These are phyloP conservation scores for Heliconius nattereri DNA, from an alignment of 1,140 invertebrate genomes.

Conservation along the genomic window DNA sequence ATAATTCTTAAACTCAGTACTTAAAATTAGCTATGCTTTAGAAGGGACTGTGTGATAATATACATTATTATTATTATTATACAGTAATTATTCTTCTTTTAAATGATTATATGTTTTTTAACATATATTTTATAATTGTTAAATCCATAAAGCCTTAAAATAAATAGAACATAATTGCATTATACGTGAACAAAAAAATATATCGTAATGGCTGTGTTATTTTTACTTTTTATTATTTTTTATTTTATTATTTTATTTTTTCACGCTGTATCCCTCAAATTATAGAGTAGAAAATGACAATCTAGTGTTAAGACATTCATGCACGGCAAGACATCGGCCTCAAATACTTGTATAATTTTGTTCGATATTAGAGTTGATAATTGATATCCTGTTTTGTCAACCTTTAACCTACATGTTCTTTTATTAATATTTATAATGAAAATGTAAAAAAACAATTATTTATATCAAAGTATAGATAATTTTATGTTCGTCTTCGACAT, in stretches of 20 bases:
- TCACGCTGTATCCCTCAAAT: too few species aligned
- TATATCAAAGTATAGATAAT: background rate
- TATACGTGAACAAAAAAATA: too few species aligned
- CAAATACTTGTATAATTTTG: too few species aligned
- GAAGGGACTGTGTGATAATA: background rate
- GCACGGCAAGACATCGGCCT: too few species aligned
- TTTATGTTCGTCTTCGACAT: background rate
- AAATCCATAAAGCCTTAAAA: too few species aligned
- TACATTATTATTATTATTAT: background rate
- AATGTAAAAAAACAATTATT: background rate
- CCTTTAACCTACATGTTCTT: background rate
- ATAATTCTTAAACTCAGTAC: conserved; percentile 11
- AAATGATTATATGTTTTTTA: background rate
- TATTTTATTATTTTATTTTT: too few species aligned
- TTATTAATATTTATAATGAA: background rate
- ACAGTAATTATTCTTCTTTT: background rate
- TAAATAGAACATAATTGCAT: too few species aligned
- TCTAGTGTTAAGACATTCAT: too few species aligned
- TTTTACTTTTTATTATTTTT: too few species aligned
- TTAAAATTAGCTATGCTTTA: background rate
- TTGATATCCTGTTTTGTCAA: background rate
- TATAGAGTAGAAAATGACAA: too few species aligned
- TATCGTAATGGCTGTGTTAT: too few species aligned
- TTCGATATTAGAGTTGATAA: too few species aligned
- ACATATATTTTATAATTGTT: background rate